Evolutionary conservation across 2,113 vertebrate species (phyloP).

Genomic region (Corythaeola cristata): DNA sequence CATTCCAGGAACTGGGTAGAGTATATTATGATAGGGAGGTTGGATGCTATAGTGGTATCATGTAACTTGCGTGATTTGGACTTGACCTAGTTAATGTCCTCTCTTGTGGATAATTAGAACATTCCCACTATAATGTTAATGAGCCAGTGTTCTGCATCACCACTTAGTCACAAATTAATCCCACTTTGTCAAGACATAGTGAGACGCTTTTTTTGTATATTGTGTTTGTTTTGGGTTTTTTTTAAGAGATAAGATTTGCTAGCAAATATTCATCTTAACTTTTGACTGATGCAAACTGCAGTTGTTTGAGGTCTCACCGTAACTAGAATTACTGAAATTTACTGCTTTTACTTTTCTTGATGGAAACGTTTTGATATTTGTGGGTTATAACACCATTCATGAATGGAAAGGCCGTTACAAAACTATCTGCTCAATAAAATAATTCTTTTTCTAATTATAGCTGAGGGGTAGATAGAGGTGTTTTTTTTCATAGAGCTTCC

Average conservation of each 20-base stretch:
- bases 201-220: neutral
- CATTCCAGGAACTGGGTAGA: neutral
- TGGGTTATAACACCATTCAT: neutral
- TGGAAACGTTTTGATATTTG: neutral
- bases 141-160: neutral
- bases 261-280: neutral
- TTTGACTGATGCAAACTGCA: neutral
- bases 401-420: neutral
- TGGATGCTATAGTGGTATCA: neutral
- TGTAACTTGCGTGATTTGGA: neutral
- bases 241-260: neutral
- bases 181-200: neutral
- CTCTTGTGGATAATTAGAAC: neutral
- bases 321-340: neutral
- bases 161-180: neutral
- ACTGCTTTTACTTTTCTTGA: neutral
- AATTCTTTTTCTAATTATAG: neutral
- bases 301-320: neutral
- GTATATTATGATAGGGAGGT: neutral
- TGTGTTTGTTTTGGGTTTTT: neutral
- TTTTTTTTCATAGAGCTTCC: neutral
- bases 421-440: neutral
- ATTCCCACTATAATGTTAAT: neutral
- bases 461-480: rapidly evolving
- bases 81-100: slow-evolving; percentile 5